Evolutionary conservation across 2,797 vertebrate genomes (phyloP).

Genomic region (Chiroxiphia lanceolata): DNA sequence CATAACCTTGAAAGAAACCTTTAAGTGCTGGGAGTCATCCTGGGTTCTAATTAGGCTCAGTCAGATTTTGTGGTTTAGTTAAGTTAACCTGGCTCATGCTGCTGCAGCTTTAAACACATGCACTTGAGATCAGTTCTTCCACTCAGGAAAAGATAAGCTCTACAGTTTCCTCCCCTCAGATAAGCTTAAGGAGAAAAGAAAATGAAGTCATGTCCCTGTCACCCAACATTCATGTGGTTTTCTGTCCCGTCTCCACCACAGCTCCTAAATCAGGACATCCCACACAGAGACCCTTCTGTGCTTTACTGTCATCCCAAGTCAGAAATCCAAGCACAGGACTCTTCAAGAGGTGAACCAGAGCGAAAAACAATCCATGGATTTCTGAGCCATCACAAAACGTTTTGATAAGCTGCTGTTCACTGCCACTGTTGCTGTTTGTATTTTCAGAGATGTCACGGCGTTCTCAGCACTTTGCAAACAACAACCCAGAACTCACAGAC

Average conservation of each 20-base stretch:
- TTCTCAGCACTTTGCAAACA: background rate
- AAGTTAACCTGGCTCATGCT: background rate
- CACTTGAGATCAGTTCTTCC: slow-evolving; percentile 26
- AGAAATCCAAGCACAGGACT: background rate
- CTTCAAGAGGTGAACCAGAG: background rate
- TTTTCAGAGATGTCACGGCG: background rate
- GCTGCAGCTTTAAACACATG: background rate
- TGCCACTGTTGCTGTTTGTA: background rate
- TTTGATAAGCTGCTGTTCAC: background rate
- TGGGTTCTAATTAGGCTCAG: slow-evolving; percentile 15
- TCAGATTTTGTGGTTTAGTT: background rate
- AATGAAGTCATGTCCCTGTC: background rate
- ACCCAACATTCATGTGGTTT: background rate
- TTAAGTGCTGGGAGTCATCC: slow-evolving; percentile 21
- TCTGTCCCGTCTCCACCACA: background rate
- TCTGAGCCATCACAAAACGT: background rate
- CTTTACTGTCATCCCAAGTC: background rate
- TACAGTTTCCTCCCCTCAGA: background rate
- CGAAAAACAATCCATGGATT: background rate
- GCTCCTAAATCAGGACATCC: background rate
- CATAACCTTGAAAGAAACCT: slow-evolving; percentile 32
- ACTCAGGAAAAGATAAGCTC: background rate
- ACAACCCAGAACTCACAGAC: background rate
- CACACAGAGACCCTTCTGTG: background rate
- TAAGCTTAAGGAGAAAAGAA: slow-evolving; percentile 23